phyloP scores from a whole-genome alignment of 2,113 vertebrate species.

The Lepisosteus oculatus region DNA sequence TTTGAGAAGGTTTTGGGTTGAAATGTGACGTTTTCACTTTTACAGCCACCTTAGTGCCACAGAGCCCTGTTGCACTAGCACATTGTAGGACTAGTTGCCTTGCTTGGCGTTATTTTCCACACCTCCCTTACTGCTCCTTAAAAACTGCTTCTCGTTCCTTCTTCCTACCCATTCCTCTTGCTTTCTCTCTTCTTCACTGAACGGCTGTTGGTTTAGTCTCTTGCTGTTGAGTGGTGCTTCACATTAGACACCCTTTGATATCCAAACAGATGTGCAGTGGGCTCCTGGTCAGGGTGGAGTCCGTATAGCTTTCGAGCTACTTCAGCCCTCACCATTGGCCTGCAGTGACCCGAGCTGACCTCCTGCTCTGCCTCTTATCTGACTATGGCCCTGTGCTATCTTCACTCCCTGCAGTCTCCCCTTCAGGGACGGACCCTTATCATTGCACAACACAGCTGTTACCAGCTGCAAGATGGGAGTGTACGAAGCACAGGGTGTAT shows the following conservation, averaged over 20 bases:
- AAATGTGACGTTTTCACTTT: neutral
- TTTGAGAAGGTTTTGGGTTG: neutral
- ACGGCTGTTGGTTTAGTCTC: neutral
- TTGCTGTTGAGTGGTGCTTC: neutral
- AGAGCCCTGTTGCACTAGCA: neutral
- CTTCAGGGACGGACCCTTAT: neutral
- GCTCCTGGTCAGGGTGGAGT: neutral
- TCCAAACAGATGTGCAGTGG: neutral
- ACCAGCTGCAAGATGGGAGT: neutral
- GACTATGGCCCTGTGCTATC: neutral
- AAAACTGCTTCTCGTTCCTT: neutral
- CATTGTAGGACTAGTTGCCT: neutral
- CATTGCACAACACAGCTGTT: neutral
- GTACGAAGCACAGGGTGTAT: neutral
- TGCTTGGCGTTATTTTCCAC: neutral
- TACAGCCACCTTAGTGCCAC: neutral
- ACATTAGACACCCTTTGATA: neutral
- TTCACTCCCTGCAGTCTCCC: neutral
- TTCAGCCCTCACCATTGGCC: neutral
- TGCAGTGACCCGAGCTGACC: constrained; percentile 5
- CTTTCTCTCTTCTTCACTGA: neutral
- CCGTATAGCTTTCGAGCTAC: too few species aligned
- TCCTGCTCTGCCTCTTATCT: neutral
- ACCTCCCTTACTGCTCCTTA: neutral
- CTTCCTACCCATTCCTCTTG: neutral